phyloP scores from a whole-genome alignment of 2,113 vertebrate species.

The Nyctibius bracteatus region DNA sequence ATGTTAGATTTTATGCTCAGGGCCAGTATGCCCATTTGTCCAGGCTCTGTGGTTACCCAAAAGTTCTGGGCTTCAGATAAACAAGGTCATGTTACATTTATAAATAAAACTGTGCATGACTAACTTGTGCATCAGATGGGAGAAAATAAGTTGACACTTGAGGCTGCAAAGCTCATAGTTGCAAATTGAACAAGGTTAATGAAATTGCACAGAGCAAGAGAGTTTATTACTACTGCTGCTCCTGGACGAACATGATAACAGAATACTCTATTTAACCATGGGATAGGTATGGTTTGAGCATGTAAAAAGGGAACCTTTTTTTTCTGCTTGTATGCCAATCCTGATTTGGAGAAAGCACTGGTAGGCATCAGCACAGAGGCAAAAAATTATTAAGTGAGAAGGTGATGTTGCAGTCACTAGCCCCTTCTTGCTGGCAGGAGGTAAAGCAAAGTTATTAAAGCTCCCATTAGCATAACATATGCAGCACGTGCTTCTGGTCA shows the following conservation, averaged over 20 bases:
- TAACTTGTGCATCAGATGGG: not conserved
- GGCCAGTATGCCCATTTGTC: not conserved
- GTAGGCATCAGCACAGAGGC: not conserved
- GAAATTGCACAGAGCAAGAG: not conserved
- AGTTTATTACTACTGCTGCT: not conserved
- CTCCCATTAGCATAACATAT: not conserved
- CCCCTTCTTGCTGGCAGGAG: not conserved
- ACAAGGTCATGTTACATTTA: not conserved
- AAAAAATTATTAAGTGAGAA: not conserved
- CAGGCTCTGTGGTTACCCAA: not conserved
- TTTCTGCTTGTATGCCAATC: not conserved
- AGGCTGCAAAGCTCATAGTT: not conserved
- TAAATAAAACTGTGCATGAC: not conserved
- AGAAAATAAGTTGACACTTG: not conserved
- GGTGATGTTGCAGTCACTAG: not conserved
- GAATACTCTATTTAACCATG: not conserved
- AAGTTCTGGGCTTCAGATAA: not conserved
- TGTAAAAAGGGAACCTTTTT: not conserved
- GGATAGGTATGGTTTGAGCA: not conserved
- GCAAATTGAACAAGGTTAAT: conserved; percentile 3
- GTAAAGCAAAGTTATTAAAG: not conserved
- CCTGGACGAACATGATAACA: not conserved
- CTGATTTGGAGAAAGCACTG: not conserved
- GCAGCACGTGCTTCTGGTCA: not conserved
- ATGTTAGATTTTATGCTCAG: not conserved